Evolutionary conservation across 2,888 invertebrate species (phyloP).

Genomic region (Harmothoe impar): DNA sequence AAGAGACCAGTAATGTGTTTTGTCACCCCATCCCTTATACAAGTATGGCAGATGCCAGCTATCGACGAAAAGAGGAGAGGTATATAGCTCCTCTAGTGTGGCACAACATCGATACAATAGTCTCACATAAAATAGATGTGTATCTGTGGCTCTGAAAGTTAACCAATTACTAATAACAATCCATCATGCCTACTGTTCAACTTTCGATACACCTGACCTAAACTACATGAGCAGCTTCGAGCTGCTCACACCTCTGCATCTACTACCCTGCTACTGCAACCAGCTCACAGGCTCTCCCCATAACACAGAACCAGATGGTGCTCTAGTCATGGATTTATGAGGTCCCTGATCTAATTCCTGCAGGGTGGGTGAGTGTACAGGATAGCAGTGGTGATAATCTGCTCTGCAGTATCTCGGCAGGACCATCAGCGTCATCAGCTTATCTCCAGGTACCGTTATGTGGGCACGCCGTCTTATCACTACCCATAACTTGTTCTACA

Average conservation of each 20-base stretch:
- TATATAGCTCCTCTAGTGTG: too few species aligned
- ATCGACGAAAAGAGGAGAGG: too few species aligned
- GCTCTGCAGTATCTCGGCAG: neutral
- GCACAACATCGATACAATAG: too few species aligned
- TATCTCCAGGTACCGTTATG: neutral
- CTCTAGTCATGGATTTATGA: neutral
- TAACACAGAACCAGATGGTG: conserved; percentile 9
- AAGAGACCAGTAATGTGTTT: too few species aligned
- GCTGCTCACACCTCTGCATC: neutral
- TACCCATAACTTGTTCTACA: neutral
- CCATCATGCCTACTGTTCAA: neutral
- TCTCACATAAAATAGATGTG: too few species aligned
- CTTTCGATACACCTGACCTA: neutral
- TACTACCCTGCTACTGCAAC: neutral
- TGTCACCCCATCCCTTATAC: too few species aligned
- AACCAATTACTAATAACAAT: neutral
- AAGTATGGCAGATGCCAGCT: too few species aligned
- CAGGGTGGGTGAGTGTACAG: neutral
- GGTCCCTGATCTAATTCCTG: neutral
- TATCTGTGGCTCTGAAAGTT: neutral
- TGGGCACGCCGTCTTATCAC: neutral
- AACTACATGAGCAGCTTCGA: neutral
- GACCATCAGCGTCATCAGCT: conserved; percentile 16
- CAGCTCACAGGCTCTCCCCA: neutral
- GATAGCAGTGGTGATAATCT: neutral